phyloP scores from a whole-genome alignment of 2,797 vertebrate species.

The Rhinogobio ventralis region DNA sequence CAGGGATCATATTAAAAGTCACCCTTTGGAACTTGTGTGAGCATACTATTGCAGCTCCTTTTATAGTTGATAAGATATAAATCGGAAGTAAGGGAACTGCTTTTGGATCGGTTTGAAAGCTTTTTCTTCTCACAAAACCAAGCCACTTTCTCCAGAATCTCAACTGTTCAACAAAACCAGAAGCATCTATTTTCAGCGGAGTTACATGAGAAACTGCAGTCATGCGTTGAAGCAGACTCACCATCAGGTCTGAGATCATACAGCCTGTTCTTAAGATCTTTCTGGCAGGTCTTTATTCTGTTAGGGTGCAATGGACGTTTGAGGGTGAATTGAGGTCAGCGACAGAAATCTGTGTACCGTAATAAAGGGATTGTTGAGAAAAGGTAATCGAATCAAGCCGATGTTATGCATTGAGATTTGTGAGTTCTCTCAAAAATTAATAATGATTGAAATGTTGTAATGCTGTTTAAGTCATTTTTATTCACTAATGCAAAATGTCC shows the following conservation, averaged over 20 bases:
- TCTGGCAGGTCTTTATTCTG: neutral
- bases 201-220: conserved; percentile 41
- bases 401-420: neutral
- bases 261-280: conserved; percentile 25
- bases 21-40: conserved; percentile 21
- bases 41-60: conserved; percentile 31
- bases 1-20: conserved; percentile 44
- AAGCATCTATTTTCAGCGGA: conserved; percentile 4
- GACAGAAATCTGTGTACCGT: neutral
- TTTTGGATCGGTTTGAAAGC: conserved; percentile 43
- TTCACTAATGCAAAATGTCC: conserved; percentile 4
- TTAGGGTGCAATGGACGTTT: neutral
- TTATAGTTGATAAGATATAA: conserved; percentile 44
- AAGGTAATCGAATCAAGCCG: neutral
- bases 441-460: neutral
- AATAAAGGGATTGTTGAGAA: neutral
- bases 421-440: neutral
- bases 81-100: conserved; percentile 22
- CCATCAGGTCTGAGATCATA: conserved; percentile 32
- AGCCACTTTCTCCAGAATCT: conserved; percentile 14
- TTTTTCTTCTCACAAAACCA: conserved; percentile 23
- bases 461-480: neutral
- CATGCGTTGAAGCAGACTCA: conserved; percentile 21
- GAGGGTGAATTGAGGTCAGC: neutral
- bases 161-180: conserved; percentile 10